phyloP scores from a whole-genome alignment of 1,140 invertebrate species.

The Cydia fagiglandana region DNA sequence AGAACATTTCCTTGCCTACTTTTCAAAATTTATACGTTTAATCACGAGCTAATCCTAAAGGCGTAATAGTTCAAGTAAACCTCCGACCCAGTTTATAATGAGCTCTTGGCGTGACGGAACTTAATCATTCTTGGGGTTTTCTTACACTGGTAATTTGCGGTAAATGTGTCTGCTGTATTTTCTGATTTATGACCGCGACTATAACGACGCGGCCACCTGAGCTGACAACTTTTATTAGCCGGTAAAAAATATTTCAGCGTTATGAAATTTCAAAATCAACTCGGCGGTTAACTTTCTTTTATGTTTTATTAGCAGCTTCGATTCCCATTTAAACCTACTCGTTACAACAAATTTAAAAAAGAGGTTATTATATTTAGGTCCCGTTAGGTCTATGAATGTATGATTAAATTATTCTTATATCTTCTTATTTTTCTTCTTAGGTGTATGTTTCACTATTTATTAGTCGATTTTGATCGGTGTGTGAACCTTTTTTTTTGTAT shows the following conservation, averaged over 20 bases:
- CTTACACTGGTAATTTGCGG: background rate
- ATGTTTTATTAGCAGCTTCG: background rate
- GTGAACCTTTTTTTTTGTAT: no score
- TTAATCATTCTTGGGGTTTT: background rate
- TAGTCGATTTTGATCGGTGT: no score
- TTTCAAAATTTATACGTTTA: constrained; percentile 40
- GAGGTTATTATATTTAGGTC: no score
- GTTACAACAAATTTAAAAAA: no score
- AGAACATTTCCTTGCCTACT: background rate
- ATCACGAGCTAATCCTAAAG: constrained; percentile 47
- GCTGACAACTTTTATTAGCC: constrained; percentile 51
- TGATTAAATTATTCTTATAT: background rate
- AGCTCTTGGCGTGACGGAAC: background rate
- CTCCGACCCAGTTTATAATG: background rate
- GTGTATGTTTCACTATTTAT: no score
- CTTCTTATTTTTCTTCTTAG: background rate
- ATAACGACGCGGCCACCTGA: constrained; percentile 43
- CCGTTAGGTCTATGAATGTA: no score
- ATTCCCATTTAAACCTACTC: background rate
- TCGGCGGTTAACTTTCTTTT: background rate
- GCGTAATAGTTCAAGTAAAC: constrained; percentile 32
- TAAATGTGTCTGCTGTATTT: constrained; percentile 35
- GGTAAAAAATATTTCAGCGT: constrained; percentile 38
- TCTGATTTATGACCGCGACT: constrained; percentile 49
- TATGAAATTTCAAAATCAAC: constrained; percentile 20